Conservation (phyloP, 2,113 vertebrate species). For the Paramisgurnus dabryanus region DNA sequence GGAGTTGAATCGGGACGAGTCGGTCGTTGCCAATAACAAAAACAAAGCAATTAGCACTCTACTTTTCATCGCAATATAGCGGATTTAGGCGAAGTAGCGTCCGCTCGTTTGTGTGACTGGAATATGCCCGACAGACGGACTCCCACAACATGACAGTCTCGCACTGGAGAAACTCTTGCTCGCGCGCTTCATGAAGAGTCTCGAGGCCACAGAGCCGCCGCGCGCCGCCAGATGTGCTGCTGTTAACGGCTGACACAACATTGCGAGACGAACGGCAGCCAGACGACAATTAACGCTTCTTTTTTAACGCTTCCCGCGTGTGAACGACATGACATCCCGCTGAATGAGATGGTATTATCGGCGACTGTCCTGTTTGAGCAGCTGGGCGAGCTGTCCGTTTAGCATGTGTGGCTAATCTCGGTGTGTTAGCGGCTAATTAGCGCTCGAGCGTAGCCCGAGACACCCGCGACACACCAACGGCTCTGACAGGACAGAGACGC, state of each 20-base stretch:
- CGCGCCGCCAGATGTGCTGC: constrained; percentile 54
- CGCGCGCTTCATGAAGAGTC: constrained; percentile 65
- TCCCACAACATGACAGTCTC: constrained; percentile 62
- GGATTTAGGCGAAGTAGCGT: constrained; percentile 9
- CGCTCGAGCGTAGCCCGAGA: neutral
- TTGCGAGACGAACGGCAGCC: neutral
- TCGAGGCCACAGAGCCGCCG: constrained; percentile 72
- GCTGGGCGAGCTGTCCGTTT: constrained; percentile 30
- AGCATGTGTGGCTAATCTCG: constrained; percentile 41
- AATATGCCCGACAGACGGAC: constrained; percentile 24
- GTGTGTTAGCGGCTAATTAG: constrained; percentile 41
- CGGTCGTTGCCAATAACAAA: constrained; percentile 34
- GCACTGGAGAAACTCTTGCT: constrained; percentile 47
- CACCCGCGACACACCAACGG: constrained; percentile 21
- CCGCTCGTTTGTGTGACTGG: neutral
- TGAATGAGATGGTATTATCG: neutral
- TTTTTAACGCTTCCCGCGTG: neutral
- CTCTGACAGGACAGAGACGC: constrained; percentile 30
- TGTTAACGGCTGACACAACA: constrained; percentile 37
- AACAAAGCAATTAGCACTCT: constrained; percentile 33
- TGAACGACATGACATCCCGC: constrained; percentile 18
- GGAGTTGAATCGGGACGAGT: constrained; percentile 37
- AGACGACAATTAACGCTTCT: neutral
- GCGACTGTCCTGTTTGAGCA: neutral
- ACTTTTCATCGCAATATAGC: neutral